Percentiles rank a stretch among this genome's conserved stretches.
Conservation (phyloP, 2,797 vertebrate genomes). For the Eupleurogrammus muticus region DNA sequence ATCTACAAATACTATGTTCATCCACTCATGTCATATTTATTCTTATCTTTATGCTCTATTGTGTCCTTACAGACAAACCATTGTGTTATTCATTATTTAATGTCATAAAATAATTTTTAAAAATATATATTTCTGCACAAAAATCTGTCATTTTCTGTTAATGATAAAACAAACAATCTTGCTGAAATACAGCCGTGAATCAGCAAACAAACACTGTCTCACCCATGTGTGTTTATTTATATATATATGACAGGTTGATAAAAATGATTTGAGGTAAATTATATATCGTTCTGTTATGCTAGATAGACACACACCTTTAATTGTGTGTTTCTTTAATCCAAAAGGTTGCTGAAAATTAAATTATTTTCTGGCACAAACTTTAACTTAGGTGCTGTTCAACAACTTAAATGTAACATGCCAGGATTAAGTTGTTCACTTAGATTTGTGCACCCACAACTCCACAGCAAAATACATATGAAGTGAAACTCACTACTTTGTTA, state of each 20-base stretch:
- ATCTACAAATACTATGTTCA: neutral
- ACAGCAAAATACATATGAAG: rapidly evolving
- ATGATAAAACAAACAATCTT: neutral
- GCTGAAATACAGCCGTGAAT: neutral
- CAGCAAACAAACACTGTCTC: no score
- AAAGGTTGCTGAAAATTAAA: neutral
- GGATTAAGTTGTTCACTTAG: neutral
- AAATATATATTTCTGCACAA: no score
- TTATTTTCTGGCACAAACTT: neutral
- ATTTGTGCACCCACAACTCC: neutral
- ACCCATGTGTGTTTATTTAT: no score
- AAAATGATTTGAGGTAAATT: no score
- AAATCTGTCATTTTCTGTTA: no score
- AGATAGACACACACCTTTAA: neutral
- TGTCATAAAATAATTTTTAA: no score
- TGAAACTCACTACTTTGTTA: neutral
- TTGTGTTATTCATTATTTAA: no score
- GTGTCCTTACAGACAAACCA: no score
- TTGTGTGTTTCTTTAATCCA: neutral
- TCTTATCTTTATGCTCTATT: no score
- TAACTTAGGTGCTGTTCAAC: no score
- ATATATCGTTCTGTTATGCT: no score
- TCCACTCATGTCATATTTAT: neutral
- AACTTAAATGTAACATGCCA: neutral
- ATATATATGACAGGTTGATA: no score